Base-by-base conservation (phyloP, 2,113 vertebrate genomes). In the Megaceryle maxima region DNA sequence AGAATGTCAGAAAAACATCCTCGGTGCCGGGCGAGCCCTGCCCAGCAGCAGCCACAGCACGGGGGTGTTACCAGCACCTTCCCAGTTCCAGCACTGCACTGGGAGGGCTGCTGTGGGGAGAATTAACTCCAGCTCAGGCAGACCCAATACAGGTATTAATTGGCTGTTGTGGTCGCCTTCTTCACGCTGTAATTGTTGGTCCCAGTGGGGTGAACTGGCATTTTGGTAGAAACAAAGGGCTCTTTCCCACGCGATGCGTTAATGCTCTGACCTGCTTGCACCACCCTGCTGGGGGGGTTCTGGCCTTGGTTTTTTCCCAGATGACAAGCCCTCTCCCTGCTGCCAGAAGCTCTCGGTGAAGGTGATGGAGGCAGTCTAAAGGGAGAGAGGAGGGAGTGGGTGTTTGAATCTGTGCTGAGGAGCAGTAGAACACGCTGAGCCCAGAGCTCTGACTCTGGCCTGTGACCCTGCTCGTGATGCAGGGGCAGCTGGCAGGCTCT, bases 401-500 rank as follows among this genome's bases (percentile, higher is more conserved):
- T 35, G 13, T 22, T 28, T 19, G 50, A 33, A 2, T 63, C 14
- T 2, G 15, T 19, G 48, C 55, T 51, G 29, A n/a, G 59, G 5
- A 31, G 43, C 66, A 16, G 18, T 9, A 24, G 22, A 37, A 37
- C 37, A 37, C 37, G 37, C 37, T 37, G 5, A 31, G 43, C 66
- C 24, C 44, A 62, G 68, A 41, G 35, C 55, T 77, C 33, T 62
- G 22, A 4, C 2, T 1, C 9, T 41, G 56, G 33, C 17, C 31
- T 35, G 18, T 35, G 60, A 12, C 43, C 1, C 0, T 11, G 5
- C 29, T 46, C 6, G 1, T 39, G 84, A 11, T 2, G 4, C 11
- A 9, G 31, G 13, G 43, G 56, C 35, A 24, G 15, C 19, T 39
- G 29, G 17, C 20, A 28, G 1, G n/a, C 15, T 55, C 48, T 72